Percentiles rank a stretch among this genome's conserved stretches.
Evolutionary conservation across 2,113 vertebrate genomes (phyloP).

Genomic region (Mixornis gularis): DNA sequence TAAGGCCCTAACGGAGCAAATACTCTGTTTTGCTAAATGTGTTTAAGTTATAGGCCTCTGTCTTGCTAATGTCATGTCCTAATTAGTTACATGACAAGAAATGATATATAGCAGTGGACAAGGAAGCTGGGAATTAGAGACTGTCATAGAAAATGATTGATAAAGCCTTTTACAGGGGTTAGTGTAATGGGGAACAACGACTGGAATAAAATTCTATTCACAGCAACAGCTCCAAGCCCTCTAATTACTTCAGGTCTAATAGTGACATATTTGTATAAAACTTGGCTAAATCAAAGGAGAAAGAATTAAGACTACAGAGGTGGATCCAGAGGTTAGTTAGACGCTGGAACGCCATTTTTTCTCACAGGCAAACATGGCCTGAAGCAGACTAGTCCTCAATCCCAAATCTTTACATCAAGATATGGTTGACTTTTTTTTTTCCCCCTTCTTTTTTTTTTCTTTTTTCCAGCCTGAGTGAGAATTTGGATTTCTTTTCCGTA

Average conservation of each 20-base stretch:
- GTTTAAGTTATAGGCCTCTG: not conserved
- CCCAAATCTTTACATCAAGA: not conserved
- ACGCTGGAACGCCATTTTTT: not conserved
- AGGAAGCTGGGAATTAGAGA: not conserved
- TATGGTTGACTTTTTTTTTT: not conserved
- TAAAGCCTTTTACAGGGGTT: not conserved
- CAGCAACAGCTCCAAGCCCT: not conserved
- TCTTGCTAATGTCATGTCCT: not conserved
- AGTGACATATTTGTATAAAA: not conserved
- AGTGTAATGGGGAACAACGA: not conserved
- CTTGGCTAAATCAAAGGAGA: not conserved
- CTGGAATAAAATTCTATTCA: conserved; percentile 3
- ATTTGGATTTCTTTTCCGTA: not conserved
- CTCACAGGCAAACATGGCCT: not conserved
- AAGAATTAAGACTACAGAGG: not conserved
- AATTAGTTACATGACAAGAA: conserved; percentile 9
- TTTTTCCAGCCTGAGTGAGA: not conserved
- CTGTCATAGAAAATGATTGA: not conserved
- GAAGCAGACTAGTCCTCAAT: not conserved
- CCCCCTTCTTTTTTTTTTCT: too few species aligned
- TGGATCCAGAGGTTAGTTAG: not conserved
- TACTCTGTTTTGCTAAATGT: not conserved
- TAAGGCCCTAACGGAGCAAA: not conserved
- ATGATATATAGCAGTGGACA: not conserved
- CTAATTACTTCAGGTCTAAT: not conserved